Evolutionary conservation across 2,113 vertebrate species (phyloP).

Genomic region (Podocnemis expansa): DNA sequence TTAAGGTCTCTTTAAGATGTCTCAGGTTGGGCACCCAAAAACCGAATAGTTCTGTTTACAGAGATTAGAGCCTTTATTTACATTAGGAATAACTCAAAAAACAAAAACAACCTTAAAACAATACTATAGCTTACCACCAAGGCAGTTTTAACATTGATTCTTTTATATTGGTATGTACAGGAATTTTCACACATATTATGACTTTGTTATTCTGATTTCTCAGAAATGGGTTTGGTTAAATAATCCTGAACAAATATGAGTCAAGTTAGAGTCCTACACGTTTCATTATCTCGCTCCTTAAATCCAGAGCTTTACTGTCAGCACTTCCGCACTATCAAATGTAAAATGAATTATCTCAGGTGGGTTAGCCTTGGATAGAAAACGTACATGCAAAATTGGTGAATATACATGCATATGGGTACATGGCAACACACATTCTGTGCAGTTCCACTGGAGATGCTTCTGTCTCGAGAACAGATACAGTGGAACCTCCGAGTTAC

Average conservation of each 20-base stretch:
- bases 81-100: background rate
- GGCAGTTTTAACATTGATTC: background rate
- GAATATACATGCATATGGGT: background rate
- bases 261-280: rapidly evolving
- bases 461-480: rapidly evolving
- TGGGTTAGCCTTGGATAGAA: background rate
- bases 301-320: background rate
- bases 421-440: background rate
- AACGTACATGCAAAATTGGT: background rate
- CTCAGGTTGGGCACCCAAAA: background rate
- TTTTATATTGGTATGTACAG: background rate
- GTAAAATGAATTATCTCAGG: background rate
- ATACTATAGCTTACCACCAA: background rate
- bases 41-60: background rate
- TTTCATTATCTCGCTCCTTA: background rate
- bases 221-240: background rate
- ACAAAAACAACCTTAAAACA: no score
- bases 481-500: no score
- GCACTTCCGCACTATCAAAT: background rate
- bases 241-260: background rate
- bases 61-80: background rate
- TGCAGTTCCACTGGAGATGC: background rate
- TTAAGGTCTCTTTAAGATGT: background rate
- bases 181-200: background rate
- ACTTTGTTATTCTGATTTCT: background rate